Conservation (phyloP, 2,797 vertebrate species). For the Distichodus sexfasciatus region DNA sequence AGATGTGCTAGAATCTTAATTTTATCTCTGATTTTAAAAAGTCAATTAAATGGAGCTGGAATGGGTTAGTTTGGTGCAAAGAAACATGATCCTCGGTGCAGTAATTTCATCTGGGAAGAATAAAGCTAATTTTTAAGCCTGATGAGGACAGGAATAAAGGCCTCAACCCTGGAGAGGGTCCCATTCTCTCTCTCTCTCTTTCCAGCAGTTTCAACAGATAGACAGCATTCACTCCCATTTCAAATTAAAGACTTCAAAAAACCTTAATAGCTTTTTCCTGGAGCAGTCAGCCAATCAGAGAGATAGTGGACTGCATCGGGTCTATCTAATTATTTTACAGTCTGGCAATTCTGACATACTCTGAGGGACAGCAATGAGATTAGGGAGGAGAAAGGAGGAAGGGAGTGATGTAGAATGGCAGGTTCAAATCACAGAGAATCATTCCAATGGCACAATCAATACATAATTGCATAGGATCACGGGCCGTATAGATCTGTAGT, state of each 20-base stretch:
- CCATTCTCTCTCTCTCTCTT: constrained; percentile 56
- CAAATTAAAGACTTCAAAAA: constrained; percentile 74
- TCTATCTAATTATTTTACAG: constrained; percentile 73
- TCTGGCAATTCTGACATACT: constrained; percentile 59
- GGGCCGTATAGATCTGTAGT: too few relatives aligned
- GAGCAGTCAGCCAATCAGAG: constrained; percentile 71
- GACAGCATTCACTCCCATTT: constrained; percentile 57
- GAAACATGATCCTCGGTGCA: constrained; percentile 64
- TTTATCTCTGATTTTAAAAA: neutral
- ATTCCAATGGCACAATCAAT: neutral
- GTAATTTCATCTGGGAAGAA: constrained; percentile 63
- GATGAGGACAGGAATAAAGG: constrained; percentile 70
- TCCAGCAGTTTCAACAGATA: constrained; percentile 60
- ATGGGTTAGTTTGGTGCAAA: constrained; percentile 61
- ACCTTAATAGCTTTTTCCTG: constrained; percentile 71
- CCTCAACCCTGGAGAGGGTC: constrained; percentile 63
- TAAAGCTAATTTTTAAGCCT: constrained; percentile 73
- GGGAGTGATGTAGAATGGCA: neutral
- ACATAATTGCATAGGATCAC: too few relatives aligned
- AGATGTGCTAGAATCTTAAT: neutral
- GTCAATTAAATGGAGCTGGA: constrained; percentile 35
- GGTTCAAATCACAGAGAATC: neutral
- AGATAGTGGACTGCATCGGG: constrained; percentile 70
- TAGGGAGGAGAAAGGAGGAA: neutral
- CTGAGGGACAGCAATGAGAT: constrained; percentile 32